Evolutionary conservation across 1,140 invertebrate genomes (phyloP).

Genomic region (Halictus rubicundus): DNA sequence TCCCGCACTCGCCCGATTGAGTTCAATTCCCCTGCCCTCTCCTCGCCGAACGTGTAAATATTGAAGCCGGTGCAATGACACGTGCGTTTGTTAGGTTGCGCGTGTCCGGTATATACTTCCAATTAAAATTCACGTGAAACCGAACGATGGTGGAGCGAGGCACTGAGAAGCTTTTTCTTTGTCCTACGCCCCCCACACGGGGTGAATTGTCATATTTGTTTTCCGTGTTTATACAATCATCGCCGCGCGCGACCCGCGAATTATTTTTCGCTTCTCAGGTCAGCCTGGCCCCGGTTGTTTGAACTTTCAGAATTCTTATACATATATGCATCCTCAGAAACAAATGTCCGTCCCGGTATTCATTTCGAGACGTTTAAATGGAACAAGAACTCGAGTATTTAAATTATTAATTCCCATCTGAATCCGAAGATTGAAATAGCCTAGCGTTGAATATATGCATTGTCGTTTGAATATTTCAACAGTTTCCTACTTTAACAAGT

Average conservation of each 20-base stretch:
- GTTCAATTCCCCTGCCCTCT: slow-evolving; percentile 21
- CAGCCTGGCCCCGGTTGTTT: neutral
- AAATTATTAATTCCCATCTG: too few relatives aligned
- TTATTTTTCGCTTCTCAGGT: neutral
- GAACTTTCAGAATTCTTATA: neutral
- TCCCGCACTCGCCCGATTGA: neutral
- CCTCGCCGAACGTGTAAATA: slow-evolving; percentile 27
- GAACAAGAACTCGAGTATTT: too few relatives aligned
- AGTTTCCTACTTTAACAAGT: too few relatives aligned
- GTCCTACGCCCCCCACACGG: too few relatives aligned
- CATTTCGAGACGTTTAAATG: too few relatives aligned
- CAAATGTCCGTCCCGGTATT: too few relatives aligned
- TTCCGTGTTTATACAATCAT: slow-evolving; percentile 21
- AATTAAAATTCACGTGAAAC: slow-evolving; percentile 36
- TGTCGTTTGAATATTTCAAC: too few relatives aligned
- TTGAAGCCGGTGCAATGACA: slow-evolving; percentile 34
- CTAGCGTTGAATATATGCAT: too few relatives aligned
- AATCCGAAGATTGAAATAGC: too few relatives aligned
- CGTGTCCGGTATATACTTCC: slow-evolving; percentile 24
- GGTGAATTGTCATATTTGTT: slow-evolving; percentile 14
- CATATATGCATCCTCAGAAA: too few relatives aligned
- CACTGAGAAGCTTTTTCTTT: slow-evolving; percentile 12
- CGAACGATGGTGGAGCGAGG: slow-evolving; percentile 1
- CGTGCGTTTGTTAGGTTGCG: slow-evolving; percentile 43
- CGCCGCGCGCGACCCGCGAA: neutral